Conservation (phyloP, 2,888 invertebrate species). For the Hesperia comma region DNA sequence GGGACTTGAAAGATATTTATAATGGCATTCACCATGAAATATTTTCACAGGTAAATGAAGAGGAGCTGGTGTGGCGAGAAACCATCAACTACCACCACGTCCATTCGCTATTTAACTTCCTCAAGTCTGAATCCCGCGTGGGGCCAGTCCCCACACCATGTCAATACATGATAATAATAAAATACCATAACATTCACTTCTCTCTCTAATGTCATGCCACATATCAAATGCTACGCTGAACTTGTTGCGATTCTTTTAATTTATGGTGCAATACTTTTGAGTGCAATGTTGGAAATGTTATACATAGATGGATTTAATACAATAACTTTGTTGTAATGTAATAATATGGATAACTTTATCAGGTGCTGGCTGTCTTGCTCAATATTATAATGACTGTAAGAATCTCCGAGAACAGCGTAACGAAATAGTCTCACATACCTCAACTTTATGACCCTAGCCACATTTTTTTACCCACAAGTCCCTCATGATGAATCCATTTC, state of each 20-base stretch:
- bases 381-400: slow-evolving; percentile 9
- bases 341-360: slow-evolving; percentile 8
- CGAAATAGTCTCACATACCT: neutral
- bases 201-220: neutral
- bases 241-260: neutral
- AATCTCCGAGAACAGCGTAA: slow-evolving; percentile 11
- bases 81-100: neutral
- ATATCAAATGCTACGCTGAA: slow-evolving; percentile 26
- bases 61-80: neutral
- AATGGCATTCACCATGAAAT: too few species aligned
- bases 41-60: neutral
- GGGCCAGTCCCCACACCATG: too few species aligned
- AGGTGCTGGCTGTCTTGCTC: slow-evolving; percentile 30
- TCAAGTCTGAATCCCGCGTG: neutral
- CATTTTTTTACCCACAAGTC: neutral
- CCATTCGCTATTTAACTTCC: neutral
- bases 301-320: slow-evolving; percentile 12
- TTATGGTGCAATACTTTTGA: slow-evolving; percentile 8
- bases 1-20: too few species aligned
- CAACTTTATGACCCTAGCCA: neutral
- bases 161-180: neutral
- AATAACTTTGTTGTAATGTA: neutral
- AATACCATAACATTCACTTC: neutral
- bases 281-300: slow-evolving; percentile 1
- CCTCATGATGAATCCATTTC: neutral